These are phyloP conservation scores for Isurus oxyrinchus DNA, from an alignment of 2,113 vertebrate genomes.

Conservation along the genomic window DNA sequence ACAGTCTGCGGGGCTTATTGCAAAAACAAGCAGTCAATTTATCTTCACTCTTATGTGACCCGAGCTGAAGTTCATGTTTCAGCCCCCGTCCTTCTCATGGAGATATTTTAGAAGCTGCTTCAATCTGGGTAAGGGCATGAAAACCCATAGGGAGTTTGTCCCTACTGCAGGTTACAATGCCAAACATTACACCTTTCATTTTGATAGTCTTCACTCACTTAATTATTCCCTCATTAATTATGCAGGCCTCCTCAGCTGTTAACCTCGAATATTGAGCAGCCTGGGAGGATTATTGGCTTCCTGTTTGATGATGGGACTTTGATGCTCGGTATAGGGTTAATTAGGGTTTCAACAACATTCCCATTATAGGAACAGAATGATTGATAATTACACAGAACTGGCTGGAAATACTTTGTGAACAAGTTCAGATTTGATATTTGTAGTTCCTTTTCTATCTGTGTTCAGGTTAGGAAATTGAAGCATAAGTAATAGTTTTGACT, in stretches of 20 bases:
- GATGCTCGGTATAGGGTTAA: neutral
- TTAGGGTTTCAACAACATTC: neutral
- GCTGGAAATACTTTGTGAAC: neutral
- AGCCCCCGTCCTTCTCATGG: too few species aligned
- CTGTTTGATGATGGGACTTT: neutral
- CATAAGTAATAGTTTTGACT: neutral
- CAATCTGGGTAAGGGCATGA: neutral
- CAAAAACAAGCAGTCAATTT: neutral
- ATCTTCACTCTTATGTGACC: neutral
- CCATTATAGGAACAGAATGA: neutral
- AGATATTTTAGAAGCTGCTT: neutral
- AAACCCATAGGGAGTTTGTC: neutral
- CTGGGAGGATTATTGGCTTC: neutral
- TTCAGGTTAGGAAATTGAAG: neutral
- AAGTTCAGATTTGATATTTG: neutral
- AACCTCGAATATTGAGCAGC: neutral
- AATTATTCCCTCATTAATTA: neutral
- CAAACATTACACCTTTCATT: neutral
- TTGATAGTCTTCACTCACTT: neutral
- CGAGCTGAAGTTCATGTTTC: neutral
- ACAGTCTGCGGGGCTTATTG: neutral
- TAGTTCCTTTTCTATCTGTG: neutral
- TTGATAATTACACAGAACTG: neutral
- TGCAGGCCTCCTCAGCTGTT: neutral
- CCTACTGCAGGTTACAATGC: too few species aligned